These are phyloP conservation scores for Drosophila baimaii DNA, from an alignment of 1,140 invertebrate species.

Conservation along the genomic window DNA sequence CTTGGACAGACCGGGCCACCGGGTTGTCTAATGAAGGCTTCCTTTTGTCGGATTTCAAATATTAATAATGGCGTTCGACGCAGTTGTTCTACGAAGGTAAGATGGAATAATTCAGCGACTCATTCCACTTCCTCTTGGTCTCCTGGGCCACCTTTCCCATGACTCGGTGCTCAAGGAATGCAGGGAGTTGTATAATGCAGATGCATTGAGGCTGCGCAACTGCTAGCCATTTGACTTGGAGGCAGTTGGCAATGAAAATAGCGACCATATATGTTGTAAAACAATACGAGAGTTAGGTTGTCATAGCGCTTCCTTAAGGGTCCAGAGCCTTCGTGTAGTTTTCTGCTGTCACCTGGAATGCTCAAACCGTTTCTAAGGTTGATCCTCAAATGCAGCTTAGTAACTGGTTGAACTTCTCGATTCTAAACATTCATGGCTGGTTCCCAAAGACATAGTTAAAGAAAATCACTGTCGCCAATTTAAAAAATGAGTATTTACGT, in stretches of 20 bases:
- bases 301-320: background rate
- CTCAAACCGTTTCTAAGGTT: no score
- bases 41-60: no score
- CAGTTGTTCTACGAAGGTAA: background rate
- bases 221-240: background rate
- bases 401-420: no score
- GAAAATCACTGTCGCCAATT: no score
- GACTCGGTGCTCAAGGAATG: slow-evolving; percentile 11
- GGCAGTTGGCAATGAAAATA: background rate
- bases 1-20: no score
- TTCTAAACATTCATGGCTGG: no score
- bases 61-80: background rate
- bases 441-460: no score
- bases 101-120: background rate
- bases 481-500: no score
- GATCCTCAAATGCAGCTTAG: background rate
- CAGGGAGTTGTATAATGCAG: slow-evolving; percentile 23
- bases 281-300: background rate
- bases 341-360: background rate
- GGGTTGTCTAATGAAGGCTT: no score
- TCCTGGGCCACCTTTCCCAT: slow-evolving; percentile 14
- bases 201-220: slow-evolving; percentile 13
- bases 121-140: background rate
- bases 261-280: background rate
- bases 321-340: background rate